Percentiles rank a stretch among this genome's conserved stretches.
Evolutionary conservation across 2,888 invertebrate species (phyloP).

Genomic region (Parascotia fuliginaria): DNA sequence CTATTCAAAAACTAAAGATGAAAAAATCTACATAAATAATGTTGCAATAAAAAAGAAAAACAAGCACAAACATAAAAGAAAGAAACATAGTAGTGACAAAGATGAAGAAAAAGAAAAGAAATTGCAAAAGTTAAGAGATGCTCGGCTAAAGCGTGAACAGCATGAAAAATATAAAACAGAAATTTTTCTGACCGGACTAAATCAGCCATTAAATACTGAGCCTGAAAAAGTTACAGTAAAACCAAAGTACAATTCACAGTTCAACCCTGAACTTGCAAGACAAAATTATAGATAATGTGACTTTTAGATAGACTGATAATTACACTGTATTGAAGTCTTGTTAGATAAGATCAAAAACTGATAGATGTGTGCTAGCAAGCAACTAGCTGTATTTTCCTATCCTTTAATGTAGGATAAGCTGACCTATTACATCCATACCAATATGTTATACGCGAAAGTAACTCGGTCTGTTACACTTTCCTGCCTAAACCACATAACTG

Average conservation of each 20-base stretch:
- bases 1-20: conserved; percentile 2
- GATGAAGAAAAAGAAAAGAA: conserved; percentile 63
- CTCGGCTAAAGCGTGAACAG: conserved; percentile 92
- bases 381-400: no score
- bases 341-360: no score
- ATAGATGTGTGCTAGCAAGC: no score
- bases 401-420: no score
- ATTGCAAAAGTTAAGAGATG: conserved; percentile 90
- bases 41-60: conserved; percentile 16
- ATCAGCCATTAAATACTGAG: conserved; percentile 52
- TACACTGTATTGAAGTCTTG: no score
- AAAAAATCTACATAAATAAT: background rate
- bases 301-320: no score
- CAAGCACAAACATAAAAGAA: conserved; percentile 40
- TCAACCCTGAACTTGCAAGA: conserved; percentile 95
- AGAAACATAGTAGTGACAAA: conserved; percentile 45
- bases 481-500: no score
- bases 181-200: conserved; percentile 89
- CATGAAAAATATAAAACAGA: conserved; percentile 91
- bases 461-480: no score
- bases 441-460: no score
- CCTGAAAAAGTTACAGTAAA: conserved; percentile 70
- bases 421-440: no score
- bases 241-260: conserved; percentile 97
- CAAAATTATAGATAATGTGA: conserved; percentile 89